phyloP scores from a whole-genome alignment of 35 echinoderm and acorn worm genomes.

The Apostichopus parvimensis region DNA sequence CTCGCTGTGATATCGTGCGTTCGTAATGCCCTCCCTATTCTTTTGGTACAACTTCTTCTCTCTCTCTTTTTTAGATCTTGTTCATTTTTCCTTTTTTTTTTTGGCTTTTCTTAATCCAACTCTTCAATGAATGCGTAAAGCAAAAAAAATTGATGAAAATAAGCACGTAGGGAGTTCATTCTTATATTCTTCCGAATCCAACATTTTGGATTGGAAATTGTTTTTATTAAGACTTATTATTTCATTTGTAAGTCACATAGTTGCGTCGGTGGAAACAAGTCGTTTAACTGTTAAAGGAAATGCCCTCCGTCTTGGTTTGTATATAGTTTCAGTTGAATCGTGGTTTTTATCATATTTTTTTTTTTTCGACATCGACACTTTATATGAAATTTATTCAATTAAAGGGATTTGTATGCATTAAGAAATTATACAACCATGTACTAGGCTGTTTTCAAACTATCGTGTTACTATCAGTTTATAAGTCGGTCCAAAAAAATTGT shows the following conservation, averaged over 20 bases:
- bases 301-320: no score
- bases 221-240: constrained; percentile 43
- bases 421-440: no score
- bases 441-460: no score
- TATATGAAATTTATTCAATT: no score
- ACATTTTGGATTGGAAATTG: constrained; percentile 24
- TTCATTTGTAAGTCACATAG: constrained; percentile 10
- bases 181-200: background rate
- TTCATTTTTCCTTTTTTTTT: background rate
- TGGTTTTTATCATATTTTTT: no score
- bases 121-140: constrained; percentile 38
- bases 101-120: background rate
- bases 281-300: no score
- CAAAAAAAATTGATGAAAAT: background rate
- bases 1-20: constrained; percentile 24
- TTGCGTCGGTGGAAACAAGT: constrained; percentile 1
- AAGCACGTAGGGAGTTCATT: constrained; percentile 18
- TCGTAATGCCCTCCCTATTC: background rate
- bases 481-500: no score
- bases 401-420: no score
- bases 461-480: no score
- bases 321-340: no score
- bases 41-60: background rate
- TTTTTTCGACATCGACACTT: no score
- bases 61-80: background rate